phyloP scores from a whole-genome alignment of 2,888 invertebrate genomes.

The Xanthorhoe spadicearia region DNA sequence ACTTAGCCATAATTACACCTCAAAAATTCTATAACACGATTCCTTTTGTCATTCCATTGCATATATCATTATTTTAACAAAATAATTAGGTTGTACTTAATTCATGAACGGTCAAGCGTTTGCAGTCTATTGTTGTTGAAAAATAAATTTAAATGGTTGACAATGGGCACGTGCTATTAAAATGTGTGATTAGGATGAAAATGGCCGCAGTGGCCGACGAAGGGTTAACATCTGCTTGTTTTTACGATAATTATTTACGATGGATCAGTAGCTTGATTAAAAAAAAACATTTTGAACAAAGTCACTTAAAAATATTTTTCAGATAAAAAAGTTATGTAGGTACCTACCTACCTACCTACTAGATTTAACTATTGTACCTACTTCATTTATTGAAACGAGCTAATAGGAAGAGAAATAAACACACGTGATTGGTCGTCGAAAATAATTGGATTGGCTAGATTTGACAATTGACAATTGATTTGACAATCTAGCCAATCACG shows the following conservation, averaged over 20 bases:
- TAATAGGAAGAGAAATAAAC: too few relatives aligned
- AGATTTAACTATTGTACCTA: too few relatives aligned
- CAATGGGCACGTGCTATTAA: conserved; percentile 69
- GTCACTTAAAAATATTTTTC: too few relatives aligned
- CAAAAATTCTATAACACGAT: conserved; percentile 57
- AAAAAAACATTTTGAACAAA: not conserved
- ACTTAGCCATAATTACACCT: conserved; percentile 46
- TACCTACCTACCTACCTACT: not conserved
- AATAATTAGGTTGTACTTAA: conserved; percentile 72
- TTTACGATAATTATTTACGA: conserved; percentile 11
- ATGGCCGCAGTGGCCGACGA: conserved; percentile 40
- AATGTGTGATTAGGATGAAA: conserved; percentile 62
- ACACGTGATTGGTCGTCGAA: too few relatives aligned
- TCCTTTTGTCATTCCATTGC: conserved; percentile 53
- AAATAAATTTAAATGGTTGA: conserved; percentile 64
- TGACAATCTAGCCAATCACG: too few relatives aligned
- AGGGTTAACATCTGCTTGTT: conserved; percentile 66
- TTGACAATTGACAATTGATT: too few relatives aligned
- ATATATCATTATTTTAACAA: conserved; percentile 74
- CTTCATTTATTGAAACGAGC: too few relatives aligned
- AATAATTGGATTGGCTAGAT: too few relatives aligned
- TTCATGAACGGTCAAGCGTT: conserved; percentile 67
- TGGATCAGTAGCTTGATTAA: conserved; percentile 16
- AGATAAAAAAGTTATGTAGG: too few relatives aligned
- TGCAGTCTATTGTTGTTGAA: conserved; percentile 61